These are phyloP conservation scores for Macroramphosus scolopax DNA, from an alignment of 2,797 vertebrate genomes.

Conservation along the genomic window DNA sequence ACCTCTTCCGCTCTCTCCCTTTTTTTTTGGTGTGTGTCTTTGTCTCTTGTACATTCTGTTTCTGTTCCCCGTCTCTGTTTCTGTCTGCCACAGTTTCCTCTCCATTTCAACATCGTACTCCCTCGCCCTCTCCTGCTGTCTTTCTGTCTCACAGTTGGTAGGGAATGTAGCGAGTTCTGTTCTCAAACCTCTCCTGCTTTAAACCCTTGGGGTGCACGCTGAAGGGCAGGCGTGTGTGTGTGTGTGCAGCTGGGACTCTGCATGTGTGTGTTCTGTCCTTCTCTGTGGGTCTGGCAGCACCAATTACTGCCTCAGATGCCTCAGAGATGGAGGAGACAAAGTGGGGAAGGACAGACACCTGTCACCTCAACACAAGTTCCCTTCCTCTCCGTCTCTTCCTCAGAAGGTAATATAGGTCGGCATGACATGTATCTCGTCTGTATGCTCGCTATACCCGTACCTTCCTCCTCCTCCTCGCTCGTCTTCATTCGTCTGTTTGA, in stretches of 20 bases:
- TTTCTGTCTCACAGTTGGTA: constrained; percentile 58
- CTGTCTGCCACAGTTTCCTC: constrained; percentile 44
- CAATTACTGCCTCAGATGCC: constrained; percentile 68
- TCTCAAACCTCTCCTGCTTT: constrained; percentile 53
- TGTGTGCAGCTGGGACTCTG: too few species aligned
- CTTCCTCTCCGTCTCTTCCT: constrained; percentile 31
- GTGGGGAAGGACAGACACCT: constrained; percentile 61
- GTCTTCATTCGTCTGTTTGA: constrained; percentile 34
- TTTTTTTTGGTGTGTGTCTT: constrained; percentile 26
- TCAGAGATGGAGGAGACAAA: constrained; percentile 53
- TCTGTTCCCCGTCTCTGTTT: constrained; percentile 35
- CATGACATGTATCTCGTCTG: constrained; percentile 35
- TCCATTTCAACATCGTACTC: constrained; percentile 40
- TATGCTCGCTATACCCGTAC: constrained; percentile 22
- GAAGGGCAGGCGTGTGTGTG: constrained; percentile 56
- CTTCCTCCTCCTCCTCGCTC: constrained; percentile 7
- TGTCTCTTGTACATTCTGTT: constrained; percentile 49
- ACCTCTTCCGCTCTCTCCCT: constrained; percentile 14
- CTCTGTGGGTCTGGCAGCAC: constrained; percentile 63
- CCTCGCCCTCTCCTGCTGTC: constrained; percentile 40
- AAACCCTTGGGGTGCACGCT: constrained; percentile 54
- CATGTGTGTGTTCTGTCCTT: constrained; percentile 47
- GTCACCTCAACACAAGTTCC: constrained; percentile 43
- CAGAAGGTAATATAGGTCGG: constrained; percentile 59
- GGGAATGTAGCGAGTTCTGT: constrained; percentile 54